Evolutionary conservation across 2,113 vertebrate species (phyloP).

Genomic region (Australoheros scitulus): DNA sequence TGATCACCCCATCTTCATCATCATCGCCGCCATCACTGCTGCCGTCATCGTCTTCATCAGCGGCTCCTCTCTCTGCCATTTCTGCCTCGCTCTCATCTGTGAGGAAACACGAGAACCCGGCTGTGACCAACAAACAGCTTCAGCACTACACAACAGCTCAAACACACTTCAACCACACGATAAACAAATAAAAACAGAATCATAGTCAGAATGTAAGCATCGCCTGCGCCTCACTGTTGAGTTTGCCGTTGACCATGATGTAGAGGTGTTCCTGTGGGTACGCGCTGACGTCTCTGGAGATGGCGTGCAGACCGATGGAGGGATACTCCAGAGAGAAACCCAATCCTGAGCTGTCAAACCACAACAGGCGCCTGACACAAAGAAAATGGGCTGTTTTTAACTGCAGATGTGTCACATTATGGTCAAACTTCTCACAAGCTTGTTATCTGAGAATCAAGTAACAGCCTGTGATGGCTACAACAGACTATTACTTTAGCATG

Average conservation of each 20-base stretch:
- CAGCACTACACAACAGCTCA: background rate
- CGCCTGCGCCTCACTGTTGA: constrained; percentile 79
- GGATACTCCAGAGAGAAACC: constrained; percentile 96
- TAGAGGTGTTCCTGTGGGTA: constrained; percentile 94
- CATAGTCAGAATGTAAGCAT: too few species aligned
- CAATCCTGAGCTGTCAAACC: constrained; percentile 90
- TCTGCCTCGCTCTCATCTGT: constrained; percentile 85
- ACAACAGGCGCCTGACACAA: constrained; percentile 85
- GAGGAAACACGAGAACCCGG: background rate
- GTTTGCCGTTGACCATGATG: constrained; percentile 94
- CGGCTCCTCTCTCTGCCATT: constrained; percentile 68
- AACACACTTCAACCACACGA: background rate
- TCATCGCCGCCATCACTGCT: constrained; percentile 64
- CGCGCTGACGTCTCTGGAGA: constrained; percentile 88
- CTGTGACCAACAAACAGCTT: background rate
- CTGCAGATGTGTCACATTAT: background rate
- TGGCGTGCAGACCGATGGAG: constrained; percentile 92
- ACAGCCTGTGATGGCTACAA: too few species aligned
- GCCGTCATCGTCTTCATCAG: constrained; percentile 70
- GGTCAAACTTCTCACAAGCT: background rate
- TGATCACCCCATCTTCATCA: constrained; percentile 81
- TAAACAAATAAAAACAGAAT: background rate
- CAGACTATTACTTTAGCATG: background rate
- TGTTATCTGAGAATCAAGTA: background rate
- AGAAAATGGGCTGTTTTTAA: background rate